Evolutionary conservation across 1,140 invertebrate species (phyloP), one percentile per base, ranked within the genome.

Genomic region (Brachionus manjavacas): DNA sequence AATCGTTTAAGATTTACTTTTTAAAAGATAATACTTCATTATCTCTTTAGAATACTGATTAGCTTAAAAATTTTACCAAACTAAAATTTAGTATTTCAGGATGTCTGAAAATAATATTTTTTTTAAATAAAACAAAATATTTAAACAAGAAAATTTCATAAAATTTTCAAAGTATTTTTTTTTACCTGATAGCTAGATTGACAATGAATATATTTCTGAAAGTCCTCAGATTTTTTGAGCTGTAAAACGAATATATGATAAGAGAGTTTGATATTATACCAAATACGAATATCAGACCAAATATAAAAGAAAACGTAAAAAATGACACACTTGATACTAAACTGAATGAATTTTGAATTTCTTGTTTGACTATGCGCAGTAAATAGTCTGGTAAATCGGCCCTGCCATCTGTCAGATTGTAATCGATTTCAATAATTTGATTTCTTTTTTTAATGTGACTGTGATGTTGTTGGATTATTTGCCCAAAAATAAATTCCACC

Each of bases 171-270:
- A 35, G 20, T 28, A 1, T 46, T 12, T 25, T 35, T n/a, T 1
- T 11, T 55, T 35, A 80, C 76, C 76, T 80, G 0, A 95, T 91
- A 0, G 96, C 95, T 85, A 97, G 90, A 87, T 96, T 97, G n/a
- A 95, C 94, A 85, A 97, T 95, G 89, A 96, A 95, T 87, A 94
- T 94, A 89, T 97, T 96, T 1, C 95, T 96, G 6, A 96, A 94
- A 86, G 94, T 96, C 35, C 94, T 90, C 94, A 98, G 95, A 0
- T 92, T 91, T 39, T 93, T 92, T 87, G 95, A 95, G 20, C 93
- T 90, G 86, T 94, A 94, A 1, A 98, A 94, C 0, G 95, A 95
- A n/a, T 94, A 91, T 87, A 94, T 94, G 2, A 98, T 95, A 8
- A 96, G 89, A 4, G 92, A 91, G 88, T 97, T 97, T 0, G 95